Conservation (phyloP, 2,888 invertebrate species). For the Phalera bucephala region DNA sequence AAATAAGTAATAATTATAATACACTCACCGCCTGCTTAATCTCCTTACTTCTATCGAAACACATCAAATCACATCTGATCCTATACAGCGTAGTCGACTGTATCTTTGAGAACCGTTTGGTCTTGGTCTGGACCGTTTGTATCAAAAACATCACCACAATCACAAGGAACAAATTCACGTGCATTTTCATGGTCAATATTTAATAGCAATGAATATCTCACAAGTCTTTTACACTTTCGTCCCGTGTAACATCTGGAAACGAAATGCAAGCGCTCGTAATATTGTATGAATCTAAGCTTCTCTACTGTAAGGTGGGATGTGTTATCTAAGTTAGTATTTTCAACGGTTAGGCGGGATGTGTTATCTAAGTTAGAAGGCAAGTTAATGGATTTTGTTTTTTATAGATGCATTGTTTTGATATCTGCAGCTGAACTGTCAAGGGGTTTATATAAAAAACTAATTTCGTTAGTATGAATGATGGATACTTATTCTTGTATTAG, state of each 20-base stretch:
- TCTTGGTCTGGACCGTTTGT: slow-evolving; percentile 49
- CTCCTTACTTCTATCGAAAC: slow-evolving; percentile 69
- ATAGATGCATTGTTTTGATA: not conserved
- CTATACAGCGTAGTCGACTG: slow-evolving; percentile 80
- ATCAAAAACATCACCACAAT: slow-evolving; percentile 45
- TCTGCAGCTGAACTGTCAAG: not conserved
- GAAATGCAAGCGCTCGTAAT: not conserved
- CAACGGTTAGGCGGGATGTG: too few relatives aligned
- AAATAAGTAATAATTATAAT: too few relatives aligned
- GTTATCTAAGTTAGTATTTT: not conserved
- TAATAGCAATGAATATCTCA: slow-evolving; percentile 9
- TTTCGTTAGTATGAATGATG: too few relatives aligned
- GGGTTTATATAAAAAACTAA: not conserved
- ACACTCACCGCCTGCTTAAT: slow-evolving; percentile 60
- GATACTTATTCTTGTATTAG: too few relatives aligned
- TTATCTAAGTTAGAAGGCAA: too few relatives aligned
- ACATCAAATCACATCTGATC: slow-evolving; percentile 84
- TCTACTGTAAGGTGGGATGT: not conserved
- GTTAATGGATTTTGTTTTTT: not conserved
- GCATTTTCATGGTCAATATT: slow-evolving; percentile 39
- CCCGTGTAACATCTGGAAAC: slow-evolving; percentile 22
- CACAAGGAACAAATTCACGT: slow-evolving; percentile 47
- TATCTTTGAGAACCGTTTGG: slow-evolving; percentile 60
- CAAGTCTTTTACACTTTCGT: slow-evolving; percentile 4
- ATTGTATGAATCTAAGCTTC: not conserved